Conservation (phyloP, 2,888 invertebrate species). For the Pristionchus mayeri region DNA sequence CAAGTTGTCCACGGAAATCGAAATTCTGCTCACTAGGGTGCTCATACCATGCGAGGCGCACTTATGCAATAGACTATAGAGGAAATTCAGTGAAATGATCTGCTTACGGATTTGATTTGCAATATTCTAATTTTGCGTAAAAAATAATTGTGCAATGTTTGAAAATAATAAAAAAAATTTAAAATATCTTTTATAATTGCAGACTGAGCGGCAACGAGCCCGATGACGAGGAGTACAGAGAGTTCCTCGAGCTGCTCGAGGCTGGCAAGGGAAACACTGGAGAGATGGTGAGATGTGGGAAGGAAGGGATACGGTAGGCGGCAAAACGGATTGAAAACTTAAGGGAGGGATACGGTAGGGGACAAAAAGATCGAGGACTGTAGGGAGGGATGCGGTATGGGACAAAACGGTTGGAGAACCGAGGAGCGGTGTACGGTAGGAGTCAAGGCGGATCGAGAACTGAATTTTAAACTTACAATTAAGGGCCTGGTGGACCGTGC, state of each 20-base stretch:
- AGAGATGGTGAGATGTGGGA: conserved; percentile 67
- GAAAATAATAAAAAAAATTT: too few relatives aligned
- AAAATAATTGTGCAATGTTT: too few relatives aligned
- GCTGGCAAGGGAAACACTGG: conserved; percentile 79
- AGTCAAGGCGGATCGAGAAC: too few relatives aligned
- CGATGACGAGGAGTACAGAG: conserved; percentile 83
- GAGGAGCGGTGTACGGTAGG: not conserved
- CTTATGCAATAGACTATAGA: too few relatives aligned
- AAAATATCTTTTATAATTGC: too few relatives aligned
- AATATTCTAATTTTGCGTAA: too few relatives aligned
- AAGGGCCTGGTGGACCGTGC: conserved; percentile 65
- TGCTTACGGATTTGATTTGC: too few relatives aligned
- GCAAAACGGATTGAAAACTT: not conserved
- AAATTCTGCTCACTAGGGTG: too few relatives aligned
- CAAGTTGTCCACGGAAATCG: too few relatives aligned
- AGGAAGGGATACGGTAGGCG: conserved; percentile 18
- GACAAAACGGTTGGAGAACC: not conserved
- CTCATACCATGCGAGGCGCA: too few relatives aligned
- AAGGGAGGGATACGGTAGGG: not conserved
- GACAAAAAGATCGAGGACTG: too few relatives aligned
- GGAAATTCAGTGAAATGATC: too few relatives aligned
- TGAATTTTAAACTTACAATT: conserved; percentile 44
- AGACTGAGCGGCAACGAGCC: conserved; percentile 79
- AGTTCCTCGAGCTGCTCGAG: conserved; percentile 81
- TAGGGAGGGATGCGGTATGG: not conserved